Percentiles rank a stretch among this genome's conserved stretches.
phyloP scores from a whole-genome alignment of 2,797 vertebrate genomes.

The Myotis myotis region DNA sequence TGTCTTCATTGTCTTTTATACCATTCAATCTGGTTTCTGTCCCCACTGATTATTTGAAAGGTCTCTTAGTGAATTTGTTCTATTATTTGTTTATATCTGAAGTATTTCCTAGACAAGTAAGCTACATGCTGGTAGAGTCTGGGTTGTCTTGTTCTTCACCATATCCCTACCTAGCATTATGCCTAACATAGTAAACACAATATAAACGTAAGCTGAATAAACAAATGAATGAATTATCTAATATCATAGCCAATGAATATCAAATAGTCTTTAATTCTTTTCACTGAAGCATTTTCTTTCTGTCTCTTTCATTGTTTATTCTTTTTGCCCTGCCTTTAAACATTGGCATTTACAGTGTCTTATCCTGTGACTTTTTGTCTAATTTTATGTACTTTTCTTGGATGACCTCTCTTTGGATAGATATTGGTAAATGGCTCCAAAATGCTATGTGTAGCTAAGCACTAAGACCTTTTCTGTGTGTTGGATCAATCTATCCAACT shows the following conservation, averaged over 20 bases:
- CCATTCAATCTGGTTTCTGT: background rate
- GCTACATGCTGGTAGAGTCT: background rate
- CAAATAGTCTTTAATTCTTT: background rate
- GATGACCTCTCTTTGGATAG: background rate
- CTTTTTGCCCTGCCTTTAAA: background rate
- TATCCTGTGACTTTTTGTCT: background rate
- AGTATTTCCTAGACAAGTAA: constrained; percentile 5
- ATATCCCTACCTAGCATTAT: background rate
- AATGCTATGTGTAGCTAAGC: background rate
- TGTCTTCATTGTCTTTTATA: background rate
- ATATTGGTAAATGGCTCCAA: background rate
- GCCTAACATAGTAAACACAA: background rate
- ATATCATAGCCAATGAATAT: background rate
- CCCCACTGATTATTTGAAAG: background rate
- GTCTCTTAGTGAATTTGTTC: background rate
- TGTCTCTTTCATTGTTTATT: background rate
- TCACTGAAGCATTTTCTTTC: background rate
- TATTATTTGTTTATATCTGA: background rate
- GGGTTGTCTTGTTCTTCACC: background rate
- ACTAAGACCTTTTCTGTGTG: background rate
- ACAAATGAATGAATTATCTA: background rate
- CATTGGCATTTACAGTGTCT: background rate
- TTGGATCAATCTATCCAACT: background rate
- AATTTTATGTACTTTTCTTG: constrained; percentile 4
- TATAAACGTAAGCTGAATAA: background rate